phyloP scores from a whole-genome alignment of 2,888 invertebrate species.

The Axea sp. region DNA sequence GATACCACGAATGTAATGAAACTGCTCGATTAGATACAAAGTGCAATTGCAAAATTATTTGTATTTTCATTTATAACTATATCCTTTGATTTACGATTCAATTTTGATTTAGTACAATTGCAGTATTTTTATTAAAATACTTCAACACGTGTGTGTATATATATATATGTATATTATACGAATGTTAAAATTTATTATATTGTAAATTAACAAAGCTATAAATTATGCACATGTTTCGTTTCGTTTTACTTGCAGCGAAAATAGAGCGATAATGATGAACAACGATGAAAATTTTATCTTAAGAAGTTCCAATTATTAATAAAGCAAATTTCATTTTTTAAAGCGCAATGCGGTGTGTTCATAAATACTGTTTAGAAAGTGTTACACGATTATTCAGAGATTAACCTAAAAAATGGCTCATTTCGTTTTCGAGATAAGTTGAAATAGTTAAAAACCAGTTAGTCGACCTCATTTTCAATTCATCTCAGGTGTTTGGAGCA shows the following conservation, averaged over 20 bases:
- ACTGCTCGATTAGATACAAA: too few species aligned
- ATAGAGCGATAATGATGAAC: constrained; percentile 1
- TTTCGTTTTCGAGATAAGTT: constrained; percentile 45
- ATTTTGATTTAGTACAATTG: too few species aligned
- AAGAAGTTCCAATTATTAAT: constrained; percentile 2
- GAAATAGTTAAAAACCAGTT: constrained; percentile 38
- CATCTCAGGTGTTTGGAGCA: too few species aligned
- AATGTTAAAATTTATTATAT: too few species aligned
- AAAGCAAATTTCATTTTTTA: constrained; percentile 15
- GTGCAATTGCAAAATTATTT: too few species aligned
- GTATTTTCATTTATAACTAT: too few species aligned
- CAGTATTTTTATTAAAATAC: too few species aligned
- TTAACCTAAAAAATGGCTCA: constrained; percentile 50
- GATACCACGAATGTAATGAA: too few species aligned
- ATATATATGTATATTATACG: too few species aligned
- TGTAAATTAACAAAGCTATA: too few species aligned
- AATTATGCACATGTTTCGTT: constrained; percentile 1
- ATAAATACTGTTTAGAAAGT: constrained; percentile 54
- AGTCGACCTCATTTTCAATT: constrained; percentile 35
- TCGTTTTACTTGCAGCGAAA: constrained; percentile 8
- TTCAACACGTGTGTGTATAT: too few species aligned
- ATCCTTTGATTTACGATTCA: too few species aligned
- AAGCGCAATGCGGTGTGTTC: not conserved
- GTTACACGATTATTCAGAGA: constrained; percentile 48
- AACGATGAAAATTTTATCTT: constrained; percentile 3